Conservation (phyloP, 2,113 vertebrate species). For the Spea multiplicata region DNA sequence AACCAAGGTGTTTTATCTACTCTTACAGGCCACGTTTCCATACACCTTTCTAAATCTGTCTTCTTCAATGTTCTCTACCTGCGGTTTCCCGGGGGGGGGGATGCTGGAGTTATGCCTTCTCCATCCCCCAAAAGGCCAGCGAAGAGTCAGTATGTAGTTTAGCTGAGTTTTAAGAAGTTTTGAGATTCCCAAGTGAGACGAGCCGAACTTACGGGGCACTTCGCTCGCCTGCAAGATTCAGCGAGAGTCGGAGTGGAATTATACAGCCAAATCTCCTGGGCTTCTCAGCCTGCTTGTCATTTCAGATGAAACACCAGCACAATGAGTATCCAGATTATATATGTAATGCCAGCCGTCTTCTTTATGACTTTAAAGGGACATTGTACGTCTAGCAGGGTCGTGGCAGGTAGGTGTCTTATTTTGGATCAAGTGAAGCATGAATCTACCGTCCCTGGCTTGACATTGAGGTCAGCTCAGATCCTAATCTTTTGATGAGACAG, state of each 20-base stretch:
- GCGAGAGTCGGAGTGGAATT: constrained; percentile 3
- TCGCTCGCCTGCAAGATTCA: constrained; percentile 2
- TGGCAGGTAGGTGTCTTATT: constrained; percentile 22
- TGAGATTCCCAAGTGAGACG: constrained; percentile 15
- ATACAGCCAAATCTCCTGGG: constrained; percentile 32
- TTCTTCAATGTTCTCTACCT: not conserved
- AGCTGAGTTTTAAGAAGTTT: constrained; percentile 37
- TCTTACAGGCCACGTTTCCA: not conserved
- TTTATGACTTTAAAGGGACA: constrained; percentile 23
- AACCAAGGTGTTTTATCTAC: not conserved
- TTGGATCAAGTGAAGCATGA: constrained; percentile 32
- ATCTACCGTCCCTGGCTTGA: constrained; percentile 4
- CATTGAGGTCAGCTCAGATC: not conserved
- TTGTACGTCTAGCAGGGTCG: constrained; percentile 6
- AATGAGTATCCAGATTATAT: constrained; percentile 2
- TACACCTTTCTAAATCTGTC: not conserved
- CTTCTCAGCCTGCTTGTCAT: constrained; percentile 34
- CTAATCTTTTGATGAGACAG: not conserved
- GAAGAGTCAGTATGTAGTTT: constrained; percentile 13
- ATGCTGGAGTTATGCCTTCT: not conserved
- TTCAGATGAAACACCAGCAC: constrained; percentile 29
- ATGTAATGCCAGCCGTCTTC: constrained; percentile 15
- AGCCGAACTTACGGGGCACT: constrained; percentile 39
- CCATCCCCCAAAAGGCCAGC: not conserved
- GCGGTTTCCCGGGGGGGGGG: not conserved